Percentiles rank a stretch among this genome's conserved stretches.
These are phyloP conservation scores for Semnornis frantzii DNA, from an alignment of 2,113 vertebrate species.

Conservation along the genomic window DNA sequence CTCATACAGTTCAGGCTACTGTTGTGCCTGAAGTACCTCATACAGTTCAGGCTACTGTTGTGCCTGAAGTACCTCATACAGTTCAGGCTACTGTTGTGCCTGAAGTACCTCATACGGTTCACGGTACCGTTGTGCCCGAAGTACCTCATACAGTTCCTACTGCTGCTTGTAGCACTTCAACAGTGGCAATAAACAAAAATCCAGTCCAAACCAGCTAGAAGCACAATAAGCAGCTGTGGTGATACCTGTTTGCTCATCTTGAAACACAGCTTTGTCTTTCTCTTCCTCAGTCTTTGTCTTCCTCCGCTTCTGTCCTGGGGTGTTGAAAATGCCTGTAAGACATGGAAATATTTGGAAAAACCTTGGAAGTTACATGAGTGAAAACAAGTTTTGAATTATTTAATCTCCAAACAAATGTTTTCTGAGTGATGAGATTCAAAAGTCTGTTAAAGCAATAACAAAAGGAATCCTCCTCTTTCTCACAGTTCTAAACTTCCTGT, in stretches of 20 bases:
- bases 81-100: neutral
- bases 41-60: too few relatives aligned
- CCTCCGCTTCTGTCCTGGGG: neutral
- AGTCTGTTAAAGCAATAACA: neutral
- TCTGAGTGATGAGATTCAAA: neutral
- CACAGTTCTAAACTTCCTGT: neutral
- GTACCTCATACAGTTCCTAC: neutral
- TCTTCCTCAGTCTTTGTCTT: neutral
- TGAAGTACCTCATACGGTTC: neutral
- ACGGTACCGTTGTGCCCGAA: neutral
- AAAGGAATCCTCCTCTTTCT: neutral
- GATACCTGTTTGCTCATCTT: neutral
- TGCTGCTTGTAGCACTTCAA: neutral
- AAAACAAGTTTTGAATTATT: neutral
- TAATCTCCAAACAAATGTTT: neutral
- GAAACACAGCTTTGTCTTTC: neutral
- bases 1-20: neutral
- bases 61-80: neutral
- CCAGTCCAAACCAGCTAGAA: neutral
- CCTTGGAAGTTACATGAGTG: neutral
- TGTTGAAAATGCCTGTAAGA: neutral
- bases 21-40: too few relatives aligned
- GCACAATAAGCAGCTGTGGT: neutral
- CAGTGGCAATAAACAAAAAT: neutral
- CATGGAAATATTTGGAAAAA: neutral